Evolutionary conservation across 2,888 invertebrate species (phyloP).

Genomic region (Agapetus fuscipes): DNA sequence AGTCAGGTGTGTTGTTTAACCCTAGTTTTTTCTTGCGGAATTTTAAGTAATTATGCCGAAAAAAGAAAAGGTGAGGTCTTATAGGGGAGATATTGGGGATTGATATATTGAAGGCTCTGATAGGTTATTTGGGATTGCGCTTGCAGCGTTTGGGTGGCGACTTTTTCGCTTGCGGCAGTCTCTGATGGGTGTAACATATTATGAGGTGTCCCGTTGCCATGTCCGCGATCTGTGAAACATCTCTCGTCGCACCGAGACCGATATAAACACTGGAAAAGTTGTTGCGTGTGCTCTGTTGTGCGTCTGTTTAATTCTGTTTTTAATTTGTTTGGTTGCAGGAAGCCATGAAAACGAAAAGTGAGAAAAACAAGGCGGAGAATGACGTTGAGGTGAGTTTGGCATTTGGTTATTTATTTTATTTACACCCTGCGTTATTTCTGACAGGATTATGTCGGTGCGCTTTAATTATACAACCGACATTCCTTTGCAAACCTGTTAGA

Average conservation of each 20-base stretch:
- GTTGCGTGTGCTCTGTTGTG: too few species aligned
- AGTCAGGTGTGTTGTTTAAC: conserved; percentile 17
- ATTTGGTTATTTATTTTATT: too few species aligned
- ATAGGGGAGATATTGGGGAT: too few species aligned
- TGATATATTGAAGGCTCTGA: too few species aligned
- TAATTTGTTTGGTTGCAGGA: conserved; percentile 36
- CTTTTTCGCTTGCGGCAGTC: conserved; percentile 12
- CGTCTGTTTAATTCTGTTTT: too few species aligned
- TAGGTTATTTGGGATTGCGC: too few species aligned
- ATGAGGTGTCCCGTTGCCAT: conserved; percentile 15
- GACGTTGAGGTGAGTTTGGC: conserved; percentile 45
- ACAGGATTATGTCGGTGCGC: too few species aligned
- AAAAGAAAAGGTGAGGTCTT: conserved; percentile 34
- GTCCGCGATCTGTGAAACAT: conserved; percentile 14
- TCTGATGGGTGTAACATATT: conserved; percentile 14
- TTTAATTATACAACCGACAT: too few species aligned
- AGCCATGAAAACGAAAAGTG: conserved; percentile 50
- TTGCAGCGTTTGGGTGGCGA: too few species aligned
- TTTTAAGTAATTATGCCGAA: conserved; percentile 28
- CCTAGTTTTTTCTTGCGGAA: conserved; percentile 13
- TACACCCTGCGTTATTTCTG: too few species aligned
- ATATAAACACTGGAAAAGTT: too few species aligned
- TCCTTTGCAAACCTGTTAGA: too few species aligned
- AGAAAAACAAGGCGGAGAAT: conserved; percentile 47
- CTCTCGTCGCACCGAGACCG: conserved; percentile 9